Evolutionary conservation across 2,888 invertebrate species (phyloP).

Genomic region (Plebejus argus): DNA sequence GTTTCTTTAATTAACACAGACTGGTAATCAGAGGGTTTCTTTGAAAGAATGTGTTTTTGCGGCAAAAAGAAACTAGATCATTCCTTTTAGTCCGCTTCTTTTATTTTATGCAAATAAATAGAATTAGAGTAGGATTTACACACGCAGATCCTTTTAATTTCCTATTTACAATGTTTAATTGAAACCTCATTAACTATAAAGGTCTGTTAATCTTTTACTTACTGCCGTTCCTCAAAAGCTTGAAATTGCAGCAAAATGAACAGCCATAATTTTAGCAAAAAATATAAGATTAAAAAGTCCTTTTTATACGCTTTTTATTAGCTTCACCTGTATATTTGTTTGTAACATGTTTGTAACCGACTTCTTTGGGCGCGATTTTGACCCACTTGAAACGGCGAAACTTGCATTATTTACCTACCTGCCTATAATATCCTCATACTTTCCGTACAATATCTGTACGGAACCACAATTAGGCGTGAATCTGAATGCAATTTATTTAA

Average conservation of each 20-base stretch:
- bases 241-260: no score
- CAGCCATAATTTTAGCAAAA: no score
- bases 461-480: not conserved
- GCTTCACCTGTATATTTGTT: no score
- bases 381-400: no score
- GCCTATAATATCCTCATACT: no score
- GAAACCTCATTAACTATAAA: not conserved
- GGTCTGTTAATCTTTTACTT: no score
- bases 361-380: no score
- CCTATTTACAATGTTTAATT: not conserved
- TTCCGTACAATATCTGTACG: not conserved
- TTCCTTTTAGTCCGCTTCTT: not conserved
- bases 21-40: not conserved
- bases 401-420: not conserved
- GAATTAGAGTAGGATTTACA: not conserved
- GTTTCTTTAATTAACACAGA: slow-evolving; percentile 17
- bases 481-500: slow-evolving; percentile 8
- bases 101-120: slow-evolving; percentile 19
- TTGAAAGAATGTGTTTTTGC: slow-evolving; percentile 11
- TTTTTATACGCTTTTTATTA: no score
- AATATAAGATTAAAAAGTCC: no score
- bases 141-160: not conserved
- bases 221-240: no score
- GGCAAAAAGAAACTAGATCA: not conserved
- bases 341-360: no score